Conservation (phyloP, 1,140 invertebrate genomes). For the Eupristina koningsbergeri region DNA sequence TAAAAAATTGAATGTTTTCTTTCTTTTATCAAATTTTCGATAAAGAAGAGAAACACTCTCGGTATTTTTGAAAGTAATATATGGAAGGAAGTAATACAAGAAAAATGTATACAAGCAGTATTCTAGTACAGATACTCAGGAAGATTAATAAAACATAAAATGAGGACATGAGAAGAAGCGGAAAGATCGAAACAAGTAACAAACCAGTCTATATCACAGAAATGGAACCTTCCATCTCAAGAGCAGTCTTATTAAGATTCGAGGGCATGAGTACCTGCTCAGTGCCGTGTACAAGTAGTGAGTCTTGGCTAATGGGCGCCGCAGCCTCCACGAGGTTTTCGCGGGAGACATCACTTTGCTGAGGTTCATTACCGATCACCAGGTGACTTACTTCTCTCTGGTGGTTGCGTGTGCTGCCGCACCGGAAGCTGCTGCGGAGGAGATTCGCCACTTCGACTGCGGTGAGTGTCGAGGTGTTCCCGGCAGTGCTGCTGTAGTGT, state of each 20-base stretch:
- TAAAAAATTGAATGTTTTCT: background rate
- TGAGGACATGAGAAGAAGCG: background rate
- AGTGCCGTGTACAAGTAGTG: constrained; percentile 23
- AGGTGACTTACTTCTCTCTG: too few relatives aligned
- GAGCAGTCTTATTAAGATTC: constrained; percentile 68
- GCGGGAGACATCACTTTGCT: constrained; percentile 69
- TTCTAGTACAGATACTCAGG: background rate
- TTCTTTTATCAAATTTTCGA: too few relatives aligned
- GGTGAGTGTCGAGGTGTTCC: constrained; percentile 69
- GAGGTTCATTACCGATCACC: constrained; percentile 57
- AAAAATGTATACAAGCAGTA: too few relatives aligned
- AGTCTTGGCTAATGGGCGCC: constrained; percentile 75
- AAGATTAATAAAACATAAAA: background rate
- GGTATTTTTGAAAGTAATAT: background rate
- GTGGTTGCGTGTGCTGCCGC: constrained; percentile 61
- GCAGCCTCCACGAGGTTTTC: constrained; percentile 77
- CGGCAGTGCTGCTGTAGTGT: constrained; percentile 26
- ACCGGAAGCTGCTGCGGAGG: constrained; percentile 75
- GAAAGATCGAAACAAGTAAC: background rate
- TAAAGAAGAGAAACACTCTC: background rate
- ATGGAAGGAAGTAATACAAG: background rate
- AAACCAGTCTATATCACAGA: constrained; percentile 70
- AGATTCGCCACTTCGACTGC: constrained; percentile 76
- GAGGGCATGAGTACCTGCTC: constrained; percentile 46
- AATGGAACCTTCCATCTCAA: constrained; percentile 67